phyloP scores from a whole-genome alignment of 2,888 invertebrate species.

The Eudemis profundana region DNA sequence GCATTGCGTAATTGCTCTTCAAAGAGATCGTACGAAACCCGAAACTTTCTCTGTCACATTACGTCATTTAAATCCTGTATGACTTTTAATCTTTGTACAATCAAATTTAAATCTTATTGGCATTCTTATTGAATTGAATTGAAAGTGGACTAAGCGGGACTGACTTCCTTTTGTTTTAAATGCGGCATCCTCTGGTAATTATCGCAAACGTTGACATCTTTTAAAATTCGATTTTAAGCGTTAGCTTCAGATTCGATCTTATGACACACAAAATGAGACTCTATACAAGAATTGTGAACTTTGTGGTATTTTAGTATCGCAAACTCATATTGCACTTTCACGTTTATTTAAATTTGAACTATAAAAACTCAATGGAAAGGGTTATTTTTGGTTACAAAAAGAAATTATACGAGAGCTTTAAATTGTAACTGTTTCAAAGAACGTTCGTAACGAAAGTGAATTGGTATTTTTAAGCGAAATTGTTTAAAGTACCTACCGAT shows the following conservation, averaged over 20 bases:
- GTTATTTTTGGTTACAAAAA: not conserved
- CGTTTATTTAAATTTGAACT: constrained; percentile 6
- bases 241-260: not conserved
- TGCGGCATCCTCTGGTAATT: not conserved
- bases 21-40: constrained; percentile 43
- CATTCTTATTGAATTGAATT: not conserved
- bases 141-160: not conserved
- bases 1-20: constrained; percentile 46
- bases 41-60: constrained; percentile 55
- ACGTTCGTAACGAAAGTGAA: constrained; percentile 31
- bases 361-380: not conserved
- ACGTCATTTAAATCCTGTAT: constrained; percentile 47
- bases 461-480: constrained; percentile 18
- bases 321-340: not conserved
- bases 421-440: not conserved
- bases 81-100: not conserved
- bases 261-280: not conserved
- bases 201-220: not conserved
- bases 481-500: constrained; percentile 9
- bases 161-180: constrained; percentile 9
- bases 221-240: not conserved
- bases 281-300: not conserved
- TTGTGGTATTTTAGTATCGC: not conserved
- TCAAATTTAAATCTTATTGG: not conserved
- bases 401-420: not conserved